Evolutionary conservation across 2,888 invertebrate genomes (phyloP).

Genomic region (Ormia ochracea): DNA sequence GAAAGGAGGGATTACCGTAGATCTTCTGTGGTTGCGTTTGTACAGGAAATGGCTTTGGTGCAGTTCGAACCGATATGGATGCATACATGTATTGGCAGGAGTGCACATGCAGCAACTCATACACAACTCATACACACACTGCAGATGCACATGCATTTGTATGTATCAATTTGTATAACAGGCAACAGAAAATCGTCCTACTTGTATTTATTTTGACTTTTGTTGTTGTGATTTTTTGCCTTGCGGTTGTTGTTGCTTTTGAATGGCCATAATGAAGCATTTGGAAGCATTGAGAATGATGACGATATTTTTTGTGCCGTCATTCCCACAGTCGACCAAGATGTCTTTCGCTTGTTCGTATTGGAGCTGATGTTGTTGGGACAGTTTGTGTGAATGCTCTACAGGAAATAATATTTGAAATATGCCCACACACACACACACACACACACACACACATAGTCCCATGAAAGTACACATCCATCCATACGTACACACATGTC

Average conservation of each 20-base stretch:
- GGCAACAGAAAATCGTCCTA: constrained; percentile 22
- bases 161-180: too few species aligned
- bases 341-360: constrained; percentile 28
- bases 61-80: too few species aligned
- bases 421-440: neutral
- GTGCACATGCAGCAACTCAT: too few species aligned
- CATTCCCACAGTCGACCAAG: constrained; percentile 11
- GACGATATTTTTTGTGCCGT: constrained; percentile 41
- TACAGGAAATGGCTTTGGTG: neutral
- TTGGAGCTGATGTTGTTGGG: constrained; percentile 35
- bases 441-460: neutral
- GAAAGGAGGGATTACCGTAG: neutral
- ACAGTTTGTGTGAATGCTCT: neutral
- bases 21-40: neutral
- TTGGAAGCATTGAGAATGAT: constrained; percentile 43
- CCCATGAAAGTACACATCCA: neutral
- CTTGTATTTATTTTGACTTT: constrained; percentile 22
- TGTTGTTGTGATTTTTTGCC: too few species aligned
- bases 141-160: too few species aligned
- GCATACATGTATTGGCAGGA: too few species aligned
- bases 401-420: neutral
- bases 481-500: constrained; percentile 3
- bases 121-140: too few species aligned
- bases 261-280: constrained; percentile 36
- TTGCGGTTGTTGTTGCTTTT: constrained; percentile 13